A percentile compares a stretch with the other conserved stretches of the same genome.
Evolutionary conservation across 2,888 invertebrate genomes (phyloP).

Genomic region (Mythimna pallens): DNA sequence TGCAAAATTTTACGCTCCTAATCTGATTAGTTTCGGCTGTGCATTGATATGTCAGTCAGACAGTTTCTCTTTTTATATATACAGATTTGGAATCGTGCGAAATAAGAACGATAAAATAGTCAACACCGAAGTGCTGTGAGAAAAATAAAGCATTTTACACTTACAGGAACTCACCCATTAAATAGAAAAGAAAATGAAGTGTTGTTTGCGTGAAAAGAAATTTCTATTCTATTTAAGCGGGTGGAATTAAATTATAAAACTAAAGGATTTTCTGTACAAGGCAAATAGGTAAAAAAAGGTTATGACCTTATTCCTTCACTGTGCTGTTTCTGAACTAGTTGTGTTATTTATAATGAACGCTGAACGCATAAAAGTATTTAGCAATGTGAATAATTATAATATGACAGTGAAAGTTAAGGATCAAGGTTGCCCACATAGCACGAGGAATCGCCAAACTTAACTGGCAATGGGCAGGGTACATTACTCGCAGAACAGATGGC

Average conservation of each 20-base stretch:
- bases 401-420: background rate
- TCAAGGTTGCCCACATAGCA: no score
- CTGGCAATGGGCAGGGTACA: no score
- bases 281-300: conserved; percentile 16
- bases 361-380: background rate
- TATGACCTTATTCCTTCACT: background rate
- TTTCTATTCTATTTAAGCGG: conserved; percentile 50
- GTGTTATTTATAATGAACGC: background rate
- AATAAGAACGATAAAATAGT: conserved; percentile 33
- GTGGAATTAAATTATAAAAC: conserved; percentile 38
- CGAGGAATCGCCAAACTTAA: no score
- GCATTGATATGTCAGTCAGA: no score
- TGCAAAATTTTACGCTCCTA: no score
- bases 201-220: conserved; percentile 43
- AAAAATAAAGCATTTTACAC: conserved; percentile 37
- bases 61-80: no score
- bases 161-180: conserved; percentile 42
- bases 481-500: no score
- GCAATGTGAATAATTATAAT: background rate
- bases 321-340: background rate
- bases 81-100: no score
- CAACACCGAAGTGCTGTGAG: background rate
- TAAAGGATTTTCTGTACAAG: conserved; percentile 29
- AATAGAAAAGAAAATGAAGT: conserved; percentile 37
- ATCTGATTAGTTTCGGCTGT: no score